Percentiles rank a stretch among this genome's conserved stretches.
These are phyloP conservation scores for Chrysogorgia sp. DNA, from an alignment of 92 coral and sea anemone species.

Conservation along the genomic window DNA sequence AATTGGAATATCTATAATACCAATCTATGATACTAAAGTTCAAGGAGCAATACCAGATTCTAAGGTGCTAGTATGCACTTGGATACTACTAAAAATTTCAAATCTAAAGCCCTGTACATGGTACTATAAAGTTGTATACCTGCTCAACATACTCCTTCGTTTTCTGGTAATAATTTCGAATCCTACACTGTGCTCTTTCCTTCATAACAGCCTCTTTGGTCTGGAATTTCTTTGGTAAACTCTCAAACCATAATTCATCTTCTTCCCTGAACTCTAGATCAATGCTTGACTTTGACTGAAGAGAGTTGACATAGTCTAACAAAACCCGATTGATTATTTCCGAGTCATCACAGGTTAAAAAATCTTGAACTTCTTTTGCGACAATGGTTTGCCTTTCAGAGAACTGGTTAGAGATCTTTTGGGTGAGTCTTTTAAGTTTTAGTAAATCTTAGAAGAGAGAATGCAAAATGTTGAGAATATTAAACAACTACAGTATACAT, in stretches of 20 bases:
- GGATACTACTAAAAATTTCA: not conserved
- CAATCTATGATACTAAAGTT: too few relatives aligned
- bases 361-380: conserved; percentile 61
- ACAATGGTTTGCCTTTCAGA: conserved; percentile 64
- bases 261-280: conserved; percentile 81
- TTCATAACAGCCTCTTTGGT: conserved; percentile 80
- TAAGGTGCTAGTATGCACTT: too few relatives aligned
- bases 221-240: conserved; percentile 62
- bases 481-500: too few relatives aligned
- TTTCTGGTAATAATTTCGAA: conserved; percentile 74
- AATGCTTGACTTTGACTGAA: conserved; percentile 77
- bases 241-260: conserved; percentile 88
- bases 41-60: too few relatives aligned
- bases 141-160: conserved; percentile 78
- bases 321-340: conserved; percentile 73
- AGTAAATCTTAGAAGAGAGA: conserved; percentile 63
- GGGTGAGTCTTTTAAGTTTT: conserved; percentile 72
- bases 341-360: conserved; percentile 66
- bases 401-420: conserved; percentile 70
- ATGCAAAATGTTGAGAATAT: not conserved
- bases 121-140: conserved; percentile 45
- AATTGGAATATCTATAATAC: too few relatives aligned
- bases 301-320: conserved; percentile 74
- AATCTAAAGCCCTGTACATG: not conserved
- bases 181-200: conserved; percentile 73